Evolutionary conservation across 2,888 invertebrate species (phyloP).

Genomic region (Drosophila maculinotata): DNA sequence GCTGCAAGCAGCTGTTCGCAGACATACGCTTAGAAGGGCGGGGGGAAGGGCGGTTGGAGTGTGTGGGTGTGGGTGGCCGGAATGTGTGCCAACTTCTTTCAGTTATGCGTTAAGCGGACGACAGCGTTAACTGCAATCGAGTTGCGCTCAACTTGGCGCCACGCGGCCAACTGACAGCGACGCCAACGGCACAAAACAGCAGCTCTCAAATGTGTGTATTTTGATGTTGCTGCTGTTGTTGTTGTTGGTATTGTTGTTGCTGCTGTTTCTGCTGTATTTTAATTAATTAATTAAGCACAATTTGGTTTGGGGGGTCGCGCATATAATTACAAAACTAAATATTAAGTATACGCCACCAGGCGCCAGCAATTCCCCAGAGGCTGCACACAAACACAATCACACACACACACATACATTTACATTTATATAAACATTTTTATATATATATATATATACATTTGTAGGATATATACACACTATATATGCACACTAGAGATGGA

Average conservation of each 20-base stretch:
- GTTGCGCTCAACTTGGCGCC: constrained; percentile 68
- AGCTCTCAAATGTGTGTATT: constrained; percentile 18
- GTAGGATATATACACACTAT: background rate
- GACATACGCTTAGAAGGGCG: background rate
- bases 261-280: constrained; percentile 40
- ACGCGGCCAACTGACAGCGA: constrained; percentile 61
- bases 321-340: constrained; percentile 71
- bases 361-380: constrained; percentile 60
- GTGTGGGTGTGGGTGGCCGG: background rate
- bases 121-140: constrained; percentile 41
- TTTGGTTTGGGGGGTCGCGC: constrained; percentile 45
- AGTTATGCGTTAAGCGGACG: constrained; percentile 17
- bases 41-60: background rate
- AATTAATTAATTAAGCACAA: constrained; percentile 75
- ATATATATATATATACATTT: background rate
- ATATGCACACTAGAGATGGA: background rate
- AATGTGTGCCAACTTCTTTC: constrained; percentile 1
- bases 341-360: constrained; percentile 65
- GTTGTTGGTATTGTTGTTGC: constrained; percentile 3
- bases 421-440: background rate
- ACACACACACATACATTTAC: constrained; percentile 3
- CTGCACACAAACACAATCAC: constrained; percentile 17
- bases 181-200: constrained; percentile 13
- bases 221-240: background rate
- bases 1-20: constrained; percentile 62